These are phyloP conservation scores for Girardinus metallicus DNA, from an alignment of 2,797 vertebrate species.

Conservation along the genomic window DNA sequence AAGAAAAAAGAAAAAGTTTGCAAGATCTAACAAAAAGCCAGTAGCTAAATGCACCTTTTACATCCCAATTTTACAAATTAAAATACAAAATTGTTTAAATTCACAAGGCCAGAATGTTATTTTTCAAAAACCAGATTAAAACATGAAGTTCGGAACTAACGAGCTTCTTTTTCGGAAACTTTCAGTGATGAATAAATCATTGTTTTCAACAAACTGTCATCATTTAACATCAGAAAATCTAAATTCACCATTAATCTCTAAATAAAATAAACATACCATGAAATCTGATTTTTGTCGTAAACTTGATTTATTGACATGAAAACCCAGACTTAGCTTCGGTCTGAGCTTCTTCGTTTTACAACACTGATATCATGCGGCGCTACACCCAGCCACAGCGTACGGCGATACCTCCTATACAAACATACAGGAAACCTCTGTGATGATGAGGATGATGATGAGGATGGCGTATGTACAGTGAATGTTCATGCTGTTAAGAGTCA, in stretches of 20 bases:
- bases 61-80: neutral
- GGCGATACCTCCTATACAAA: slow-evolving; percentile 74
- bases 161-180: neutral
- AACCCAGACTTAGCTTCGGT: slow-evolving; percentile 42
- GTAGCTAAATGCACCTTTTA: neutral
- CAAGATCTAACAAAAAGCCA: neutral
- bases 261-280: neutral
- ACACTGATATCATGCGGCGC: slow-evolving; percentile 73
- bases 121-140: neutral
- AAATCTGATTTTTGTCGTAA: slow-evolving; percentile 42
- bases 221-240: neutral
- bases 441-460: slow-evolving; percentile 10
- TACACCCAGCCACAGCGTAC: slow-evolving; percentile 64
- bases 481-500: slow-evolving; percentile 34
- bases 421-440: slow-evolving; percentile 58
- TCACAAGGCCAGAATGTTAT: neutral
- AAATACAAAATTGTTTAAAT: neutral
- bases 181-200: neutral
- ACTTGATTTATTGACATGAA: slow-evolving; percentile 76
- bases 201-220: neutral
- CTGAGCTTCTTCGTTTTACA: slow-evolving; percentile 61
- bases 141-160: neutral
- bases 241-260: neutral
- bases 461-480: slow-evolving; percentile 59
- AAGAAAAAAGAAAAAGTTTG: neutral